phyloP scores from a whole-genome alignment of 2,113 vertebrate species.

The Lagopus leucura region DNA sequence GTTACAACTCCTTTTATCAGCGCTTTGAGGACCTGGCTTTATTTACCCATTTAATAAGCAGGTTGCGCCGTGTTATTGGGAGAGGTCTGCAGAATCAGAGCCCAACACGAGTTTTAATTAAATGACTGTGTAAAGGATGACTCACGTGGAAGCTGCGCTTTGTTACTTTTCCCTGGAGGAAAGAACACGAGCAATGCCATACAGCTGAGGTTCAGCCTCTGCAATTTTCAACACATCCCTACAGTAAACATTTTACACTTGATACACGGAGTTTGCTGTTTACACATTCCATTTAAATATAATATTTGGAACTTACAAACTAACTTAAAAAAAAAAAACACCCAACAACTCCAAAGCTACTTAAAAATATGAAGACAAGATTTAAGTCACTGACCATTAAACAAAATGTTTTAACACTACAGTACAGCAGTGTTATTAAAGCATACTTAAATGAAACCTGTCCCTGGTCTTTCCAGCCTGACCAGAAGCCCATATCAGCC shows the following conservation, averaged over 20 bases:
- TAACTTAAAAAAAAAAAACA: background rate
- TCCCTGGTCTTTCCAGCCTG: background rate
- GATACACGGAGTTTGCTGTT: background rate
- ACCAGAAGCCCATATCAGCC: background rate
- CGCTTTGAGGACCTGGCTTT: background rate
- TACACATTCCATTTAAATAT: background rate
- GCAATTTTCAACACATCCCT: background rate
- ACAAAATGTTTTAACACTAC: background rate
- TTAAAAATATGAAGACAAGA: background rate
- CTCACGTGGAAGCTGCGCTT: background rate
- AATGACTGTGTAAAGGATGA: background rate
- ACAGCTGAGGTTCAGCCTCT: background rate
- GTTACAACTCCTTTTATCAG: background rate
- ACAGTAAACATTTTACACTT: conserved; percentile 26
- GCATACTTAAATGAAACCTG: background rate
- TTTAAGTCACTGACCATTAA: background rate
- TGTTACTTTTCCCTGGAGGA: background rate
- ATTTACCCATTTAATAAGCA: background rate
- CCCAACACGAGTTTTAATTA: background rate
- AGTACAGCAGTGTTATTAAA: background rate
- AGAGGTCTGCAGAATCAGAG: background rate
- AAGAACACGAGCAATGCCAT: background rate
- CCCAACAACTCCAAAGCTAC: background rate
- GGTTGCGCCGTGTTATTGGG: background rate
- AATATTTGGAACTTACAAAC: background rate